Evolutionary conservation across 2,888 invertebrate genomes (phyloP).

Genomic region (Euplagia quadripunctaria): DNA sequence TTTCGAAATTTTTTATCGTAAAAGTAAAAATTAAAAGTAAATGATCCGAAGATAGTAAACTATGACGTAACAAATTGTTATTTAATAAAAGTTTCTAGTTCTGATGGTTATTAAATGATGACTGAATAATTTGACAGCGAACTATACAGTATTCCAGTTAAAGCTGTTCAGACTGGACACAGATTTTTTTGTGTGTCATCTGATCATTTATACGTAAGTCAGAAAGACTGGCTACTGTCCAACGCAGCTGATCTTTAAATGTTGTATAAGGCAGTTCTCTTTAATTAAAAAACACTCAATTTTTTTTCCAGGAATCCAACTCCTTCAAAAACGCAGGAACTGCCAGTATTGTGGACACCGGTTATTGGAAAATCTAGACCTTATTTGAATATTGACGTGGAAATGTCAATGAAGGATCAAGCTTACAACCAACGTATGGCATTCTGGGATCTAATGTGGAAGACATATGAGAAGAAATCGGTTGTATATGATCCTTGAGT

Average conservation of each 20-base stretch:
- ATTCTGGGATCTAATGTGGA: constrained; percentile 68
- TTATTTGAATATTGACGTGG: constrained; percentile 63
- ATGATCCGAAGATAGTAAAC: too few species aligned
- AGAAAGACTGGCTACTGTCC: not conserved
- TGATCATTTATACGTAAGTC: too few species aligned
- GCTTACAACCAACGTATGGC: constrained; percentile 61
- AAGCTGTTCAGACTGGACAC: too few species aligned
- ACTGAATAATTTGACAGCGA: too few species aligned
- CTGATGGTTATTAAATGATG: too few species aligned
- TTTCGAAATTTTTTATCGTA: too few species aligned
- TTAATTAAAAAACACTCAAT: not conserved
- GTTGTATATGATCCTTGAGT: constrained; percentile 27
- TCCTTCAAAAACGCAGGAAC: constrained; percentile 50
- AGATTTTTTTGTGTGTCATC: too few species aligned
- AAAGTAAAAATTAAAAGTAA: too few species aligned
- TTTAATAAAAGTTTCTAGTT: too few species aligned
- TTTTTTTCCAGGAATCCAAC: constrained; percentile 67
- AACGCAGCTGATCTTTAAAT: not conserved
- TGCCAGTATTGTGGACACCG: constrained; percentile 64
- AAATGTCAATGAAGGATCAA: constrained; percentile 50
- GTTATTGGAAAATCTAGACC: constrained; percentile 41
- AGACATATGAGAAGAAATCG: constrained; percentile 44
- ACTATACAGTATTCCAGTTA: too few species aligned
- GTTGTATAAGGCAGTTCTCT: not conserved
- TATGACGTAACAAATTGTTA: too few species aligned